Evolutionary conservation across 2,888 invertebrate species (phyloP), one percentile per base, ranked within the genome.

Genomic region (Dinocampus coccinellae): DNA sequence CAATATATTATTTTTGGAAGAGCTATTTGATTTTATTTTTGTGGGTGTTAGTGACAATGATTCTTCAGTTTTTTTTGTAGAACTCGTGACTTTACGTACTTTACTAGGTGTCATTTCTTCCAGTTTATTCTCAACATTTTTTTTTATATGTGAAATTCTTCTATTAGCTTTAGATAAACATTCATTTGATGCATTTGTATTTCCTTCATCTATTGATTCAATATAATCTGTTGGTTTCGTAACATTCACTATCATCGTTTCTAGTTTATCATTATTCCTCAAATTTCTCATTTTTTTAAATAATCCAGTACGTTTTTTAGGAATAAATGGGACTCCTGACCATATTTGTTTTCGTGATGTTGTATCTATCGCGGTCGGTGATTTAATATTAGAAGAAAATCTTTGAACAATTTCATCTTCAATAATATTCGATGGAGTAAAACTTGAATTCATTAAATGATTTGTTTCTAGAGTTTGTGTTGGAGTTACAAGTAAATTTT

Each of bases 81-180:
- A 66, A 53, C 55, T 1, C 1, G 55, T 57, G 22, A 26, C 34
- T 1, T 33, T 16, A n/a, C 57, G 13, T 34, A 11, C n/a, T 29
- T 66, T 60, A 6, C 7, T n/a, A 4, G 7, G 34, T n/a, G 11
- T 24, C 20, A 42, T 57, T 1, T 62, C 26, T n/a, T 3, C 3
- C n/a, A 22, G 13, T 2, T 9, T 16, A 4, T 26, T 39, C 20
- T 34, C 29, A 20, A 58, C 22, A 13, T 3, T 62, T 76, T 78
- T 83, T 16, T 78, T 75, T n/a, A 61, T 29, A 63, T 82, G 82
- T 22, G 82, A 80, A 61, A 83, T 80, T 34, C 83, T 73, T 29
- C 73, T 72, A 36, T 77, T 82, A 58, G 79, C 80, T 2, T 33
- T 29, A 10, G 72, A 73, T 9, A 73, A 33, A 20, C 47, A 66